A percentile compares a stretch with the other conserved stretches of the same genome.
These are phyloP conservation scores for Xestia sexstrigata DNA, from an alignment of 2,888 invertebrate species.

Conservation along the genomic window DNA sequence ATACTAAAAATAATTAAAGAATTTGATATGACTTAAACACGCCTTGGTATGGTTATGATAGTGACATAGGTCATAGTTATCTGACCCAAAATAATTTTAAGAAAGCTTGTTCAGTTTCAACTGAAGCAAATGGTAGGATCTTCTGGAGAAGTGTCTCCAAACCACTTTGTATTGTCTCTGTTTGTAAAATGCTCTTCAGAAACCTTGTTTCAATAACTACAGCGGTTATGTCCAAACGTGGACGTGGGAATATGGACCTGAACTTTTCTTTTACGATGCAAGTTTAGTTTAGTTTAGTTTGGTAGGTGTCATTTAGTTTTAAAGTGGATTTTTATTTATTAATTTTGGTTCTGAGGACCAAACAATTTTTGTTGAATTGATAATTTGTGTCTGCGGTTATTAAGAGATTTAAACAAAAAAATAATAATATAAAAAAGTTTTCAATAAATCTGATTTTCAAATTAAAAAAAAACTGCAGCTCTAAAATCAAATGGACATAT, in stretches of 20 bases:
- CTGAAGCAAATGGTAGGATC: slow-evolving; percentile 59
- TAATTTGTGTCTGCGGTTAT: no score
- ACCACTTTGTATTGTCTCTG: slow-evolving; percentile 71
- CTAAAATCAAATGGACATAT: no score
- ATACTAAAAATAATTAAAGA: background rate
- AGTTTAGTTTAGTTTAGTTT: no score
- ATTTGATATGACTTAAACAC: background rate
- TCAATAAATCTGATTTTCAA: no score
- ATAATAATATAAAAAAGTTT: no score
- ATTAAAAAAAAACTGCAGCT: no score
- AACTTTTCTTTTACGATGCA: slow-evolving; percentile 48
- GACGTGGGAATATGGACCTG: slow-evolving; percentile 54
- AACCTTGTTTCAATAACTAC: slow-evolving; percentile 68
- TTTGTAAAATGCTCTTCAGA: slow-evolving; percentile 68
- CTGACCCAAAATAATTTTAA: background rate
- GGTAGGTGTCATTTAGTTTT: background rate
- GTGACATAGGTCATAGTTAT: background rate
- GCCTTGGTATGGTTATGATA: background rate
- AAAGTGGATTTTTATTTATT: background rate
- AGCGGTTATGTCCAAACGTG: slow-evolving; percentile 53
- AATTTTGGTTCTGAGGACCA: no score
- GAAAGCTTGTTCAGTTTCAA: background rate
- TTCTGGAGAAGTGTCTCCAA: slow-evolving; percentile 49
- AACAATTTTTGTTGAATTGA: no score
- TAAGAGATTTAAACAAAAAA: no score